phyloP scores from a whole-genome alignment of 2,113 vertebrate genomes.

The zebrafish (Danio rerio) region DNA sequence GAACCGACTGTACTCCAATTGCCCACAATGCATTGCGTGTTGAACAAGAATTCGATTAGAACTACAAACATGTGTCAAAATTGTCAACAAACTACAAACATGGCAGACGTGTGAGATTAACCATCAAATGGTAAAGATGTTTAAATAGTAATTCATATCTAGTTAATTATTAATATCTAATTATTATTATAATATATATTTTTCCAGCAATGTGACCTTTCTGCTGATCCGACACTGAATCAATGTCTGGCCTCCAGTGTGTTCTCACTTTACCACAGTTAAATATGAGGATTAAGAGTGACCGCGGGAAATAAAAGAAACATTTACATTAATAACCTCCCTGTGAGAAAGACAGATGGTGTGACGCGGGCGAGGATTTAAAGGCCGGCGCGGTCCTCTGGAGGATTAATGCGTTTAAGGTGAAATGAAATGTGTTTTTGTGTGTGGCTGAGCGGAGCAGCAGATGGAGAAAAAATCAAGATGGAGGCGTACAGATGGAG shows the following conservation, averaged over 20 bases:
- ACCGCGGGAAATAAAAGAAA: background rate
- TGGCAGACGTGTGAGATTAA: too few relatives aligned
- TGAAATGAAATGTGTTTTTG: constrained; percentile 22
- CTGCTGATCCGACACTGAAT: background rate
- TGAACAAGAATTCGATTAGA: too few relatives aligned
- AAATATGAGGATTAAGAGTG: background rate
- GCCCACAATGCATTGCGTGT: too few relatives aligned
- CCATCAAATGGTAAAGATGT: too few relatives aligned
- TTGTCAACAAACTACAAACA: too few relatives aligned
- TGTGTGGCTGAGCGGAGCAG: background rate
- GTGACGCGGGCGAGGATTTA: background rate
- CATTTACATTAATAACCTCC: background rate
- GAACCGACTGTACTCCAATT: too few relatives aligned
- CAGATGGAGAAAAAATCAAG: background rate
- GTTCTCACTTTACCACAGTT: background rate
- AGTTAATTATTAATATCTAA: too few relatives aligned
- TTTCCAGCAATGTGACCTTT: too few relatives aligned
- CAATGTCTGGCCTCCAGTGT: background rate
- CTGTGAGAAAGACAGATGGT: background rate
- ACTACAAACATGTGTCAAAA: too few relatives aligned
- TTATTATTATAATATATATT: too few relatives aligned
- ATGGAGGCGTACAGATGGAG: background rate
- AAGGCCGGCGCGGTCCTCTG: background rate
- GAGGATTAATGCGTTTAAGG: constrained; percentile 1
- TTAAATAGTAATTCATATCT: too few relatives aligned